These are phyloP conservation scores for Lipophrys pholis DNA, from an alignment of 2,113 vertebrate species.

Conservation along the genomic window DNA sequence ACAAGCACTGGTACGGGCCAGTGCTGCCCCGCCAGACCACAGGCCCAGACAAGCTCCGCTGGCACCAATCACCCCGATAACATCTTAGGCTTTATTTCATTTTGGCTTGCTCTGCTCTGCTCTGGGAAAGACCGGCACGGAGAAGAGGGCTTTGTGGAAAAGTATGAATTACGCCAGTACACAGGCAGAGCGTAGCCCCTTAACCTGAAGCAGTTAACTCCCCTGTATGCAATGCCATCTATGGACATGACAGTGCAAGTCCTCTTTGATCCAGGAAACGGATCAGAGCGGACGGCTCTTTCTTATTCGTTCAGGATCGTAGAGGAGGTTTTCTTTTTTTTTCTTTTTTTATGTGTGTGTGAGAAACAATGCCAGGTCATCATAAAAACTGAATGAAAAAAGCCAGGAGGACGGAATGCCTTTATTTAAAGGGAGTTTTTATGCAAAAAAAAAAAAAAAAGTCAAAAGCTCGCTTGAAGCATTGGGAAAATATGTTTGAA, in stretches of 20 bases:
- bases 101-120: conserved; percentile 70
- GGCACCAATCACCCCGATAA: conserved; percentile 83
- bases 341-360: too few species aligned
- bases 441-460: neutral
- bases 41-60: conserved; percentile 83
- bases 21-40: conserved; percentile 79
- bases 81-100: conserved; percentile 83
- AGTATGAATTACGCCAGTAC: conserved; percentile 61
- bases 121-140: conserved; percentile 68
- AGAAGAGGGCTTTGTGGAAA: conserved; percentile 63
- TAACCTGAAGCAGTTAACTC: conserved; percentile 67
- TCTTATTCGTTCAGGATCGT: conserved; percentile 9
- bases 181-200: conserved; percentile 49
- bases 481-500: conserved; percentile 3
- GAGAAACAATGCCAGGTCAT: conserved; percentile 1
- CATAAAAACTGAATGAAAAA: conserved; percentile 30
- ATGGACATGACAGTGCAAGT: conserved; percentile 74
- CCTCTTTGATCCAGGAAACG: conserved; percentile 39
- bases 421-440: conserved; percentile 11
- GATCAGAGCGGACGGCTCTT: conserved; percentile 31
- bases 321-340: too few species aligned
- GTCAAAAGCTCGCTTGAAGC: neutral
- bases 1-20: conserved; percentile 63
- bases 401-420: conserved; percentile 12
- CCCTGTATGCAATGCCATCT: conserved; percentile 66